phyloP scores from a whole-genome alignment of 2,797 vertebrate species.

The Loris lydekkerianus region DNA sequence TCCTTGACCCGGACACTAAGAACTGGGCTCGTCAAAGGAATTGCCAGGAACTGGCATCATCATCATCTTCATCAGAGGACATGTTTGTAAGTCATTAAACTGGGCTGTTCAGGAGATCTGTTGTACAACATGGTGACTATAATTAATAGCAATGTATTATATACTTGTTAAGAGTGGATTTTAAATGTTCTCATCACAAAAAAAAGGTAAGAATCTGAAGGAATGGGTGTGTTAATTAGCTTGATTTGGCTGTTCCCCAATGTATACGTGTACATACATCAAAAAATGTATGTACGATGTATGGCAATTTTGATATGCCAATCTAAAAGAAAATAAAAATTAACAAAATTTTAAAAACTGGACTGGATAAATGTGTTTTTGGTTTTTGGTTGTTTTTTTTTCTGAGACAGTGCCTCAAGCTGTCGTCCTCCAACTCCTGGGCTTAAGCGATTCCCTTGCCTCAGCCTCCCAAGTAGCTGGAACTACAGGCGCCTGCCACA shows the following conservation, averaged over 20 bases:
- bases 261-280: neutral
- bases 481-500: too few relatives aligned
- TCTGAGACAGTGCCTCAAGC: too few relatives aligned
- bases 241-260: neutral
- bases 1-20: constrained; percentile 45
- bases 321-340: neutral
- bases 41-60: neutral
- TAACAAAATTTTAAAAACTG: neutral
- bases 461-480: too few relatives aligned
- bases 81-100: constrained; percentile 26
- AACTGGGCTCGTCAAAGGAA: constrained; percentile 60
- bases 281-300: neutral
- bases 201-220: neutral
- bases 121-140: neutral
- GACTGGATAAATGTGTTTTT: neutral
- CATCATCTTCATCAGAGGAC: constrained; percentile 53
- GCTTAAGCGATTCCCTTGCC: too few relatives aligned
- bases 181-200: constrained; percentile 7
- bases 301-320: neutral
- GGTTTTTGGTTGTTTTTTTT: too few relatives aligned
- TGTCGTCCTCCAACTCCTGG: too few relatives aligned
- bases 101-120: neutral
- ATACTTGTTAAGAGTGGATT: neutral
- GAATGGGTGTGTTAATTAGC: neutral
- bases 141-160: neutral